Base-by-base conservation (phyloP, 2,888 invertebrate species). In the Mechanitis mazaeus region DNA sequence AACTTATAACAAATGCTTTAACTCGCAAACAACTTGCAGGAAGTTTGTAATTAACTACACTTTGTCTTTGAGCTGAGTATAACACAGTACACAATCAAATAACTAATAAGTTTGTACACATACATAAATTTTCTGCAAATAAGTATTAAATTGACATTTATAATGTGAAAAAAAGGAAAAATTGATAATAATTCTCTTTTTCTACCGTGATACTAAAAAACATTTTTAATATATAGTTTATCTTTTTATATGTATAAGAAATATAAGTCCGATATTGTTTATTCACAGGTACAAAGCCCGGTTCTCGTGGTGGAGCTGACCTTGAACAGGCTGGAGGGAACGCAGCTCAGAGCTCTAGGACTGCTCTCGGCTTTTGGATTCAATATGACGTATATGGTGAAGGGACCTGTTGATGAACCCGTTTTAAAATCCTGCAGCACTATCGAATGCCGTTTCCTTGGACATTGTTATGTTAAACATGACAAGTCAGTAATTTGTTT, bases 341-440 rank as follows among this genome's bases (percentile, higher is more conserved):
- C 95, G 42, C 96, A 97, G 84, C 89, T 97, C 61, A 91, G 97
- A 4, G 96, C 96, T 0, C 87, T 96, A 67, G 93, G 94, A 60
- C 91, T 97, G 42, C 90, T 97, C 65, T 94, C 96, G 66, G 96
- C 97, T 50, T 97, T 95, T 78, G 97, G 97, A 12, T 97, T 98
- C 88, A 97, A 98, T 86, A 93, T 97, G 73, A 97, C 97, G 35
- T 97, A 97, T 80, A 96, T 97, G 77, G 94, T 97, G 70, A 77
- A 84, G 64, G 79, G 77, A 0, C 83, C 84, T 1, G 76, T 81
- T 2, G 91, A 91, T 59, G 84, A 91, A n/a, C 85, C 88, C 3
- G 87, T 81, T 3, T 88, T 85, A 1, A 85, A 91, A 55, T 92
- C 94, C 33, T 97, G 97, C 81, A 95, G 95, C 65, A 94, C 95